Base-by-base conservation (phyloP, 2,797 vertebrate species). In the Danio choprae region DNA sequence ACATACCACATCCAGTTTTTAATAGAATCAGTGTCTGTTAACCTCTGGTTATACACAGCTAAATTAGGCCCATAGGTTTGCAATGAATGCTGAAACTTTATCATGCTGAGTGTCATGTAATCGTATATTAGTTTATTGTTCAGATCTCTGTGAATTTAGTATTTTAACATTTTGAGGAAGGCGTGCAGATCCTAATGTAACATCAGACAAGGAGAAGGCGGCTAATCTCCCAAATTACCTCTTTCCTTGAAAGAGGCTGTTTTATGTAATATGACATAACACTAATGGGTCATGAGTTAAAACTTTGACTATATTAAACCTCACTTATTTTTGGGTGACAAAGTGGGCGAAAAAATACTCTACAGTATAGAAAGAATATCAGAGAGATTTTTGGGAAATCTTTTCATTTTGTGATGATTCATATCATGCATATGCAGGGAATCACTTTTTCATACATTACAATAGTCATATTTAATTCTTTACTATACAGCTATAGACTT, bases 201-300 rank as follows among this genome's bases (percentile, higher is more conserved):
- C 51, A 56, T 29, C 55, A 76, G 29, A 75, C 16, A 11, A 65
- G 38, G 40, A 29, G 40, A 77, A 38, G 10, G 40, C 0, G 15
- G 18, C 18, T 44, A 13, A 67, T 76, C 77, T 60, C 13, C 50
- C 18, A 48, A 76, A 76, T 64, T 64, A 60, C 6, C 44, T 20
- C 29, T 50, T 62, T 74, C 58, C 4, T 71, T 71, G 51, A 41
- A 71, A 71, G 43, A 58, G 22, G 13, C 22, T 40, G 53, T 73
- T 16, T 62, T 74, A 36, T 58, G 55, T 59, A 58, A 73, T 59
- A 13, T 73, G 70, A 58, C 40, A n/a, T 55, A 56, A 71, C 50
- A 15, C 6, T 40, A 70, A 41, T 55, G 50, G 48, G 67, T 53
- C n/a, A 43, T 16, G 29, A 69, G 16, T 69, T 69, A 51, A 40